Conservation (phyloP, 2,797 vertebrate genomes). For the Aythya fuligula region DNA sequence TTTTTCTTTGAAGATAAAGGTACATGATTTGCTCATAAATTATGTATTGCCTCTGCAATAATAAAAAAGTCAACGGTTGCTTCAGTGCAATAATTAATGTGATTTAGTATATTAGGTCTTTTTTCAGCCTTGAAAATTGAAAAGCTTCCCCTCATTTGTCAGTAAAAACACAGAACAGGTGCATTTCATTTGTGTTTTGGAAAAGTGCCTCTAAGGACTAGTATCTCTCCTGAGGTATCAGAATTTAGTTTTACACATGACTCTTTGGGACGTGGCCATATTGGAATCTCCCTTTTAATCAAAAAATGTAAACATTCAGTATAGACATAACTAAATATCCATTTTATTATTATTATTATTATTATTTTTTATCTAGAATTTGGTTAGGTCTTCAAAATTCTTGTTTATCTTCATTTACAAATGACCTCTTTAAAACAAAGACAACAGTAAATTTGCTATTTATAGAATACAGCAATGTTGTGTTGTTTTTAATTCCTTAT, state of each 20-base stretch:
- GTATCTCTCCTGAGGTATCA: background rate
- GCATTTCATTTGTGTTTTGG: background rate
- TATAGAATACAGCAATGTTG: background rate
- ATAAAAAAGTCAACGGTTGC: background rate
- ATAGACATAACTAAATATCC: background rate
- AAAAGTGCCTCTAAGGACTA: background rate
- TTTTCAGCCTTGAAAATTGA: background rate
- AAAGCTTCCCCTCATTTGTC: background rate
- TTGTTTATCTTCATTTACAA: background rate
- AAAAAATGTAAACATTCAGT: background rate
- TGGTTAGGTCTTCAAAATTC: background rate
- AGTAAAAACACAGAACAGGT: background rate
- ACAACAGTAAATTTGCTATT: background rate
- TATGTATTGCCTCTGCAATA: background rate
- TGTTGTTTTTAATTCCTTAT: background rate
- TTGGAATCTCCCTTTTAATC: background rate
- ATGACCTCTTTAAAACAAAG: background rate
- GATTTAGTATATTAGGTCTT: background rate
- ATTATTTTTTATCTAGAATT: background rate
- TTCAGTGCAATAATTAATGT: background rate
- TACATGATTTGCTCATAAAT: constrained; percentile 20
- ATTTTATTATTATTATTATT: background rate
- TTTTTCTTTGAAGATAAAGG: constrained; percentile 29
- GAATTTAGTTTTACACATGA: background rate
- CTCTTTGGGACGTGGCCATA: background rate